Base-by-base conservation (phyloP, 1,140 invertebrate species). In the Anadara kagoshimensis region DNA sequence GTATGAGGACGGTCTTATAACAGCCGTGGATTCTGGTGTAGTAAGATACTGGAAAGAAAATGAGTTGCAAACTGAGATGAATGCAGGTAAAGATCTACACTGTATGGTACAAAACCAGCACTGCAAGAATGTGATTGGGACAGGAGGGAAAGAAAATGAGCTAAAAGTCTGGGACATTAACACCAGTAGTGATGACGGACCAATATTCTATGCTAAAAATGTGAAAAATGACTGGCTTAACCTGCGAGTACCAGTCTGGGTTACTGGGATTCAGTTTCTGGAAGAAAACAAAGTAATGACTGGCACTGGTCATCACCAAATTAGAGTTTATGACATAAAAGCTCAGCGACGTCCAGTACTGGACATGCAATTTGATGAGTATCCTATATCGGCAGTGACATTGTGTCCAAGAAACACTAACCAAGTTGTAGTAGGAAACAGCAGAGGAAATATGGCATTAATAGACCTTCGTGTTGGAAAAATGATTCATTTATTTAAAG, bases 171-270 rank as follows among this genome's bases (percentile, higher is more conserved):
- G 92, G 91, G 92, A 95, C 87, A 73, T 95, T 24, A 88, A 91
- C 78, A 82, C 74, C 16, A 80, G 85, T 36, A 56, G 67, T 78
- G 83, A 85, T 86, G 2, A 36, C 7, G 29, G 29, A 7, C 89
- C 90, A 24, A 75, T 91, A 69, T 95, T 93, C 87, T 90, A 85
- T 82, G 93, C 93, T 44, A 95, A 93, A 92, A 95, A 95, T 92
- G 91, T 94, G 72, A 87, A 87, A 85, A 92, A 94, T 83, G 94
- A 95, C 86, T 93, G 92, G 90, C 84, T 96, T 16, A 92, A 95
- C 79, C 84, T 96, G 14, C 87, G 93, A 73, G 92, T 93, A n/a
- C 94, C 94, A 0, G 90, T 96, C 18, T 95, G 94, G 94, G 92
- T 95, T 29, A 92, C 92, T 5, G 94, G 93, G 78, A 87, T 94